Percentiles rank a stretch among this genome's conserved stretches.
These are phyloP conservation scores for Pseudococcus viburni DNA, from an alignment of 2,888 invertebrate genomes.

Conservation along the genomic window DNA sequence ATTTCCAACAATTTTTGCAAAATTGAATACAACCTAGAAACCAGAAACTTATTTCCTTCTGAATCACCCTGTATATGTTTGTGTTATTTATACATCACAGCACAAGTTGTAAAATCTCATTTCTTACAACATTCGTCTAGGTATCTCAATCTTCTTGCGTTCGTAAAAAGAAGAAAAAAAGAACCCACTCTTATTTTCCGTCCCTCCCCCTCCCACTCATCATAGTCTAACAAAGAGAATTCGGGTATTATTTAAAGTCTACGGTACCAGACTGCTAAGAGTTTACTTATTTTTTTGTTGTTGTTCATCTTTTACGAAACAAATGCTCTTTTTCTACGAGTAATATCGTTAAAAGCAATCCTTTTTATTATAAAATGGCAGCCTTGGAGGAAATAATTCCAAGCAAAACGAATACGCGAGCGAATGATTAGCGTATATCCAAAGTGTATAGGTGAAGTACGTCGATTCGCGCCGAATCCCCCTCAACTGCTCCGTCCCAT, in stretches of 20 bases:
- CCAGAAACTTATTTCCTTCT: too few relatives aligned
- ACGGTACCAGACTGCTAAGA: not conserved
- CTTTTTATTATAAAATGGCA: slow-evolving; percentile 11
- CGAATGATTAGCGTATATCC: slow-evolving; percentile 8
- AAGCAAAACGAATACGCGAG: not conserved
- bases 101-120: too few relatives aligned
- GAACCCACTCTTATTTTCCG: too few relatives aligned
- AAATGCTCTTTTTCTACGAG: not conserved
- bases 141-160: too few relatives aligned
- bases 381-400: not conserved
- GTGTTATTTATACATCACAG: too few relatives aligned
- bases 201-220: too few relatives aligned
- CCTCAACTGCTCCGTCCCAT: not conserved
- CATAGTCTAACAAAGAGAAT: not conserved
- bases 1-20: too few relatives aligned
- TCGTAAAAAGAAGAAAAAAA: too few relatives aligned
- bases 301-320: not conserved
- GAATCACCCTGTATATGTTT: too few relatives aligned
- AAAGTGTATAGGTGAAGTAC: not conserved
- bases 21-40: too few relatives aligned
- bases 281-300: not conserved
- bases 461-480: not conserved
- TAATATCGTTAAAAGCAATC: slow-evolving; percentile 27
- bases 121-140: too few relatives aligned
- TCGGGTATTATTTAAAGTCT: not conserved